Evolutionary conservation across 2,797 vertebrate species (phyloP).

Genomic region (Falco berigora): DNA sequence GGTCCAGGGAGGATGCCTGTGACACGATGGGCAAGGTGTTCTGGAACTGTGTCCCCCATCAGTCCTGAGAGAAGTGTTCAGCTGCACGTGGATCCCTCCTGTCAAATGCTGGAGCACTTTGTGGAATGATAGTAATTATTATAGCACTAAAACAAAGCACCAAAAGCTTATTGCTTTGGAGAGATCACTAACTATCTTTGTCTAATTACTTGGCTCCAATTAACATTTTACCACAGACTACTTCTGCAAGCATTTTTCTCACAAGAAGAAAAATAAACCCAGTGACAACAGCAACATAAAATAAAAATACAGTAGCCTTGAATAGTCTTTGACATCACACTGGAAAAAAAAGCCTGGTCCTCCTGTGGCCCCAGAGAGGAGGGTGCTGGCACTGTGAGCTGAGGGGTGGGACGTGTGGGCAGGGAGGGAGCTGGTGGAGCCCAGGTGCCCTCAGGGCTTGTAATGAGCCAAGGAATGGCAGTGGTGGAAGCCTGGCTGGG

Average conservation of each 20-base stretch:
- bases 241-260: conserved; percentile 22
- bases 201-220: conserved; percentile 67
- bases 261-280: not conserved
- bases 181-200: conserved; percentile 60
- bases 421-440: not conserved
- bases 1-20: fast-evolving
- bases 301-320: not conserved
- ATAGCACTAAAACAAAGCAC: conserved; percentile 47
- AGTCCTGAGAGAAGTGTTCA: not conserved
- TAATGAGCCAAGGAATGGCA: fast-evolving
- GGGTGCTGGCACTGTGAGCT: not conserved
- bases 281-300: not conserved
- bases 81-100: not conserved
- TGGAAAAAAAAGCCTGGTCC: not conserved
- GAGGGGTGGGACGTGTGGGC: not conserved
- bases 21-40: not conserved
- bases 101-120: not conserved
- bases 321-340: not conserved
- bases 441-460: not conserved
- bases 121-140: conserved; percentile 27
- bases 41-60: not conserved
- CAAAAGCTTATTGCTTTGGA: conserved; percentile 49
- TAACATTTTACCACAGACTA: conserved; percentile 49
- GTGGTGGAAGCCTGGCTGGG: not conserved
- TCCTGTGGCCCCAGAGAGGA: not conserved